Conservation (phyloP, 2,113 vertebrate species). For the Elaphurus davidianus region DNA sequence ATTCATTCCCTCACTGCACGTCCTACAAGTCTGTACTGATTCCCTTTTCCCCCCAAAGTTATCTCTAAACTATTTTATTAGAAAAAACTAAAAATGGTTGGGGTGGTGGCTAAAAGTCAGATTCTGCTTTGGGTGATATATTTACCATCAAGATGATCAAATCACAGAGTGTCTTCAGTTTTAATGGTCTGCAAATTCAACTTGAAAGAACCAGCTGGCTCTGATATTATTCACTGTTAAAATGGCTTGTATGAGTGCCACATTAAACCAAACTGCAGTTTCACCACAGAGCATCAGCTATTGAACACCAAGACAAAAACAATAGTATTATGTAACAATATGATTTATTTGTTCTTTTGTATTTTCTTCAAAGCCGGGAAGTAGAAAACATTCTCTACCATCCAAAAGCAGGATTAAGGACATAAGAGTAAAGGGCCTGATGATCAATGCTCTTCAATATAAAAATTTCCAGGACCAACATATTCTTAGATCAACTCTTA, state of each 20-base stretch:
- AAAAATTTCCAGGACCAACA: not conserved
- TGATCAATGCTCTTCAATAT: slow-evolving; percentile 43
- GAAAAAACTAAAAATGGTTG: not conserved
- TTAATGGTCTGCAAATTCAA: slow-evolving; percentile 66
- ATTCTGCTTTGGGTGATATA: slow-evolving; percentile 52
- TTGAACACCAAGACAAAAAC: slow-evolving; percentile 69
- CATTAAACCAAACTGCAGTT: slow-evolving; percentile 66
- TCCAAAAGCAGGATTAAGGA: slow-evolving; percentile 53
- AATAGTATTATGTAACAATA: slow-evolving; percentile 51
- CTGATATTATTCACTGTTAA: slow-evolving; percentile 59
- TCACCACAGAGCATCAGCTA: slow-evolving; percentile 65
- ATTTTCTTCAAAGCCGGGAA: slow-evolving; percentile 59
- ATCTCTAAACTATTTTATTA: slow-evolving; percentile 48
- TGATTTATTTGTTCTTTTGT: not conserved
- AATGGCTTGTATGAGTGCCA: slow-evolving; percentile 68
- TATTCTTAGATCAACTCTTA: not conserved
- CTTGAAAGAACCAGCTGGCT: slow-evolving; percentile 68
- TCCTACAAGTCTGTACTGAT: slow-evolving; percentile 14
- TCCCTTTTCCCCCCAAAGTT: slow-evolving; percentile 37
- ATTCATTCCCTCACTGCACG: not conserved
- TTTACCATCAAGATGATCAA: slow-evolving; percentile 65
- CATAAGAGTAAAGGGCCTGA: slow-evolving; percentile 30
- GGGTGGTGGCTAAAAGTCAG: not conserved
- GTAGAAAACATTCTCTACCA: slow-evolving; percentile 50
- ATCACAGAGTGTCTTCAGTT: slow-evolving; percentile 65